Base-by-base conservation (phyloP, 2,797 vertebrate species). In the Anolis apletophallus region DNA sequence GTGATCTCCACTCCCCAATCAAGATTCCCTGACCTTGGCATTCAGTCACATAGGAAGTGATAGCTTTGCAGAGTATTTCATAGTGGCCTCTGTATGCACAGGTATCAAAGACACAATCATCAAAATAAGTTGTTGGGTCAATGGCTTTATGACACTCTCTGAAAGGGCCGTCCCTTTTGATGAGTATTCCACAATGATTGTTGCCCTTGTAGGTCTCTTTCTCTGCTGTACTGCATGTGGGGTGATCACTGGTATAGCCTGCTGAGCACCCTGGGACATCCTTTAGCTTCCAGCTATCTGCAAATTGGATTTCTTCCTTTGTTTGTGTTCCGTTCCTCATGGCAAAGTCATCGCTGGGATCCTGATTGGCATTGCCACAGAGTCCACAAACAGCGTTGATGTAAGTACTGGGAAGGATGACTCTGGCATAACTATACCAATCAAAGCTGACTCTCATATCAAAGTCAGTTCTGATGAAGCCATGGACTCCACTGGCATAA, bases 91-190 rank as follows among this genome's bases (percentile, higher is more conserved):
- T 89, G 6, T 97, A 96, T 87, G 96, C 93, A 19, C 97, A 98
- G 54, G 97, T 91, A 0, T 98, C 97, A 0, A 96, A 96, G 5
- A 97, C 88, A 1, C 97, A 98, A 54, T 97, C 96, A 72, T 95
- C 93, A 3, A 97, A 95, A 94, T 95, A 97, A 0, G 88, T 89
- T 0, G 81, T 40, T 0, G 96, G 96, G 6, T 93, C n/a, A 17
- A 97, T n/a, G 0, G 88, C 88, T 1, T 0, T 1, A 4, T 97
- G 97, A 36, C 97, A 97, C 3, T 81, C 29, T 26, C 32, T 81
- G 32, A 98, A 97, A 3, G 97, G 97, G 0, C 97, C 97, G 0
- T 5, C 74, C 0, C 1, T 32, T 1, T 1, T 81, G 26, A 79
- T 61, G 8, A 98, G 95, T 36, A 95, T 90, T 3, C 97, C 96